Percentiles rank a stretch among this genome's conserved stretches.
phyloP scores from a whole-genome alignment of 2,888 invertebrate species.

The Leucoma salicis region DNA sequence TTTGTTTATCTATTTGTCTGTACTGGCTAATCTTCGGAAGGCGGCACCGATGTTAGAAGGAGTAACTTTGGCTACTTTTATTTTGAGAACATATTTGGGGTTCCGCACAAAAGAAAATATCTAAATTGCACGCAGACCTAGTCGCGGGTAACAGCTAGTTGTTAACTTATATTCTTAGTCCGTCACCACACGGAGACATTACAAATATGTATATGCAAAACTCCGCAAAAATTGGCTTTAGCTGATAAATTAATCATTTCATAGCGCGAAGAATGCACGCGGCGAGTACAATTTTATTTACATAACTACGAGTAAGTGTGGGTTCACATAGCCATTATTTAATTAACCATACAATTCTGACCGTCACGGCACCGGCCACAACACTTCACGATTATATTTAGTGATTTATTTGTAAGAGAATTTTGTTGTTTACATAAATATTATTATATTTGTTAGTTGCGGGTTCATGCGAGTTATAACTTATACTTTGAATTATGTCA shows the following conservation, averaged over 20 bases:
- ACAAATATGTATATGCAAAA: too few species aligned
- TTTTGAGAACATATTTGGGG: too few species aligned
- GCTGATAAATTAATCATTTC: conserved; percentile 10
- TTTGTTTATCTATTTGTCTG: too few species aligned
- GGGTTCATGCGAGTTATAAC: neutral
- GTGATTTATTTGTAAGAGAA: conserved; percentile 27
- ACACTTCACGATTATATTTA: conserved; percentile 15
- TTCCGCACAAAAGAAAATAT: too few species aligned
- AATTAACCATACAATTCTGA: conserved; percentile 45
- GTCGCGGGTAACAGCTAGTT: too few species aligned
- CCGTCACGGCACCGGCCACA: conserved; percentile 30
- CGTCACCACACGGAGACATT: too few species aligned
- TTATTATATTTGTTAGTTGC: neutral
- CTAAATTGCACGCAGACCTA: too few species aligned
- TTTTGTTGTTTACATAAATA: conserved; percentile 8
- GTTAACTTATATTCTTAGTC: too few species aligned
- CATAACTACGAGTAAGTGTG: conserved; percentile 49
- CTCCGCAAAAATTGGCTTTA: too few species aligned
- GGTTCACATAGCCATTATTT: conserved; percentile 57
- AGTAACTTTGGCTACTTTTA: too few species aligned
- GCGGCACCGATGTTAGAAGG: neutral
- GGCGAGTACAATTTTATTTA: conserved; percentile 41
- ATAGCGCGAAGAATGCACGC: conserved; percentile 23
- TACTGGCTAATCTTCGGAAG: too few species aligned
- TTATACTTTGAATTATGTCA: neutral